Percentiles rank a stretch among this genome's conserved stretches.
phyloP scores from a whole-genome alignment of 2,797 vertebrate species.

The Numenius phaeopus region DNA sequence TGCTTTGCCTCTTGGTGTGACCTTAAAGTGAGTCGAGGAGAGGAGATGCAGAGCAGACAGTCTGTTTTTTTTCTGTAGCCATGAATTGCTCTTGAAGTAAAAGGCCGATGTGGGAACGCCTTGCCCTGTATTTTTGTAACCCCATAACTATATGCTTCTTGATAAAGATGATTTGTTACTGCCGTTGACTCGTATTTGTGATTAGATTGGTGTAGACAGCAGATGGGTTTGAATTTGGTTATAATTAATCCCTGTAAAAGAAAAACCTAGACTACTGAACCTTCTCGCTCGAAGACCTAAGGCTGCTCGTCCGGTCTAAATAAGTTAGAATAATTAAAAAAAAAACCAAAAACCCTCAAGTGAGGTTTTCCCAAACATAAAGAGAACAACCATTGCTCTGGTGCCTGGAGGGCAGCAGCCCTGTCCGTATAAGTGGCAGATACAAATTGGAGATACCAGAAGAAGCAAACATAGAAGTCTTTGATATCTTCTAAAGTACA shows the following conservation, averaged over 20 bases:
- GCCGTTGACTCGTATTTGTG: neutral
- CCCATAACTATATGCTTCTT: rapidly evolving
- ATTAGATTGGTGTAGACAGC: neutral
- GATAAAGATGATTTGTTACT: neutral
- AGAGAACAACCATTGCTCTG: neutral
- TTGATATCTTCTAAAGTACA: neutral
- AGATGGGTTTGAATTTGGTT: neutral
- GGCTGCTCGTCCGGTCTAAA: neutral
- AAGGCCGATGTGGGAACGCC: neutral
- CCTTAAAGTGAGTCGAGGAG: neutral
- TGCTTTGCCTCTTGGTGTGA: neutral
- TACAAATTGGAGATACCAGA: neutral
- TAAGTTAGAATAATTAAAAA: neutral
- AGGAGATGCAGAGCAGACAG: neutral
- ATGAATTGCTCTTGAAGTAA: neutral
- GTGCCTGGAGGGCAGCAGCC: neutral
- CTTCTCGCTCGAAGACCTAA: neutral
- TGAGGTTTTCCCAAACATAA: neutral
- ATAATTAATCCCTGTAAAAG: neutral
- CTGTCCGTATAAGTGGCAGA: neutral
- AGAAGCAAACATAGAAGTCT: neutral
- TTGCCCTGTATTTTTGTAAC: neutral
- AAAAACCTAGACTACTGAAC: neutral
- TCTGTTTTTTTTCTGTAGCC: neutral
- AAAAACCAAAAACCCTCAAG: neutral